Evolutionary conservation across 2,888 invertebrate species (phyloP).

Genomic region (Steinernema carpocapsae): DNA sequence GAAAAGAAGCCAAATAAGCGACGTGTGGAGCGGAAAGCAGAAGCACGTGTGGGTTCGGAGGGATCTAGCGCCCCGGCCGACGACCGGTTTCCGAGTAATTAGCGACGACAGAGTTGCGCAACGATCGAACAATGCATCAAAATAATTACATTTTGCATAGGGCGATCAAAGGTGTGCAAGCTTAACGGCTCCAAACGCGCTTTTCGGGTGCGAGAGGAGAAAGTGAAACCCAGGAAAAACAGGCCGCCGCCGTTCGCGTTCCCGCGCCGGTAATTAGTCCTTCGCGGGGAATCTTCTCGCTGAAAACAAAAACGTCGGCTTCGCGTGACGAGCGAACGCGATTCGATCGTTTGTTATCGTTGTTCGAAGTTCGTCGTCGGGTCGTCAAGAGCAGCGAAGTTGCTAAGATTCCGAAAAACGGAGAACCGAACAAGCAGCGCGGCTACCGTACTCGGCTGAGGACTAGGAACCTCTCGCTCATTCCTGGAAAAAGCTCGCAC

Average conservation of each 20-base stretch:
- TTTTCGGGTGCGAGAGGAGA: background rate
- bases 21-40: background rate
- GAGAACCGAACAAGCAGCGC: background rate
- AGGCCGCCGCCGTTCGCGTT: slow-evolving; percentile 8
- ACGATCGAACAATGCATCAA: slow-evolving; percentile 26
- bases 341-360: slow-evolving; percentile 4
- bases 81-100: slow-evolving; percentile 34
- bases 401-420: background rate
- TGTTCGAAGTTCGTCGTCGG: background rate
- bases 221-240: slow-evolving; percentile 3
- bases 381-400: background rate
- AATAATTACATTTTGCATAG: slow-evolving; percentile 32
- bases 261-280: slow-evolving; percentile 15
- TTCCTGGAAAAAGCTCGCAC: background rate
- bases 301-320: slow-evolving; percentile 19
- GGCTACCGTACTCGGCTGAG: background rate
- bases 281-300: slow-evolving; percentile 10
- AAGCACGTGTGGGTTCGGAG: background rate
- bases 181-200: background rate
- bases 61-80: background rate
- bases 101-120: slow-evolving; percentile 29
- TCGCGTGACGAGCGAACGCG: background rate
- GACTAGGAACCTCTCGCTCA: background rate
- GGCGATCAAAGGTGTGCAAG: slow-evolving; percentile 4
- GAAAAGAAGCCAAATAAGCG: background rate